phyloP scores from a whole-genome alignment of 2,797 vertebrate genomes.

The Hydrophis major region DNA sequence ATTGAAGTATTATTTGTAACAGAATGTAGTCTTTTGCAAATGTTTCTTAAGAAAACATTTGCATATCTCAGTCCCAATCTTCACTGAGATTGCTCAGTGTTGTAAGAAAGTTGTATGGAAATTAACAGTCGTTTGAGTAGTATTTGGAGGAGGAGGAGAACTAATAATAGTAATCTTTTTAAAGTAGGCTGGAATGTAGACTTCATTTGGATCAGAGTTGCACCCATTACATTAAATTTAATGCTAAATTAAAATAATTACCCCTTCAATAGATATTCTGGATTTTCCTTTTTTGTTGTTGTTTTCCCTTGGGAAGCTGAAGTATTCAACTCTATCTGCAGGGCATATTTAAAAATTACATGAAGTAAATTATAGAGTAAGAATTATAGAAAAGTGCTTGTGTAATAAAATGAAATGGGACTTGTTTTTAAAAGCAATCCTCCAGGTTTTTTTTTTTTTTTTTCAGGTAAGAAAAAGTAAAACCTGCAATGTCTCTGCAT shows the following conservation, averaged over 20 bases:
- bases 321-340: conserved; percentile 28
- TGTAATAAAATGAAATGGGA: conserved; percentile 18
- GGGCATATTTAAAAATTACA: conserved; percentile 35
- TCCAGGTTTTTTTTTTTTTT: conserved; percentile 2
- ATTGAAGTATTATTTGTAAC: neutral
- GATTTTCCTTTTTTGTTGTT: neutral
- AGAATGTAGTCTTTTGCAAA: neutral
- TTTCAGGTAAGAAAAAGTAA: neutral
- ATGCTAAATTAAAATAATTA: conserved; percentile 49
- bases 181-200: neutral
- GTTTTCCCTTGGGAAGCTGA: conserved; percentile 11
- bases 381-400: conserved; percentile 10
- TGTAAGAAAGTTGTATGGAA: neutral
- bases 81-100: neutral
- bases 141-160: neutral
- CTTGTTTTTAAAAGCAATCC: conserved; percentile 16
- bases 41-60: neutral
- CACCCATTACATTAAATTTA: conserved; percentile 22
- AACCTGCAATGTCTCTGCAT: conserved; percentile 5
- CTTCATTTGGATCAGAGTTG: conserved; percentile 10
- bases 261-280: neutral
- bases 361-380: conserved; percentile 41
- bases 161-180: neutral
- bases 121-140: neutral
- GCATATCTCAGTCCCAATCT: neutral